Evolutionary conservation across 2,113 vertebrate genomes (phyloP).

Genomic region (Stigmatopora argus): DNA sequence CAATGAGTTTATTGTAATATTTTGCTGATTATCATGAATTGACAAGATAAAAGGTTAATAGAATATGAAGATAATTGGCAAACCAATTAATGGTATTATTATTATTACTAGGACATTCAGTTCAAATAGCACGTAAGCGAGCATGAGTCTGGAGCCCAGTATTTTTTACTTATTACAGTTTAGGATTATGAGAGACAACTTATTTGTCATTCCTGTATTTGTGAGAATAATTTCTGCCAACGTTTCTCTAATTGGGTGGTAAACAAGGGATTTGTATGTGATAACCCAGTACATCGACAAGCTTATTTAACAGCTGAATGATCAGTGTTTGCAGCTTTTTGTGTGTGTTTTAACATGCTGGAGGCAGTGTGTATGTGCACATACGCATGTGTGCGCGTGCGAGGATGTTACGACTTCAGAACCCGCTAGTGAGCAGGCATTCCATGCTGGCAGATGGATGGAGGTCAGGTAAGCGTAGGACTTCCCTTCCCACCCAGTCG

Average conservation of each 20-base stretch:
- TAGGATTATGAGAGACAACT: not conserved
- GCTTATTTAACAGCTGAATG: slow-evolving; percentile 42
- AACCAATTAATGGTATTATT: not conserved
- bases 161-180: not conserved
- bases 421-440: slow-evolving; percentile 35
- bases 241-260: slow-evolving; percentile 2
- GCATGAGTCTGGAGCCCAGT: not conserved
- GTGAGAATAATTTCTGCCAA: not conserved
- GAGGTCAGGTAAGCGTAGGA: slow-evolving; percentile 52
- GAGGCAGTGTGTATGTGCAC: slow-evolving; percentile 6
- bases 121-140: no score
- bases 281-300: slow-evolving; percentile 35
- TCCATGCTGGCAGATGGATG: slow-evolving; percentile 67
- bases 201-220: not conserved
- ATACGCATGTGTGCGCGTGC: slow-evolving; percentile 4
- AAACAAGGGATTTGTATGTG: slow-evolving; percentile 34
- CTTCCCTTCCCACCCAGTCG: slow-evolving; percentile 65
- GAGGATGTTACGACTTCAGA: slow-evolving; percentile 51
- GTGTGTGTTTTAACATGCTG: slow-evolving; percentile 49
- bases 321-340: slow-evolving; percentile 30
- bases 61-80: not conserved
- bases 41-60: not conserved
- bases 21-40: not conserved
- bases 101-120: no score
- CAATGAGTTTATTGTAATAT: not conserved